Percentiles rank a stretch among this genome's conserved stretches.
Evolutionary conservation across 2,113 vertebrate genomes (phyloP).

Genomic region (Chamaetylas fuelleborni): DNA sequence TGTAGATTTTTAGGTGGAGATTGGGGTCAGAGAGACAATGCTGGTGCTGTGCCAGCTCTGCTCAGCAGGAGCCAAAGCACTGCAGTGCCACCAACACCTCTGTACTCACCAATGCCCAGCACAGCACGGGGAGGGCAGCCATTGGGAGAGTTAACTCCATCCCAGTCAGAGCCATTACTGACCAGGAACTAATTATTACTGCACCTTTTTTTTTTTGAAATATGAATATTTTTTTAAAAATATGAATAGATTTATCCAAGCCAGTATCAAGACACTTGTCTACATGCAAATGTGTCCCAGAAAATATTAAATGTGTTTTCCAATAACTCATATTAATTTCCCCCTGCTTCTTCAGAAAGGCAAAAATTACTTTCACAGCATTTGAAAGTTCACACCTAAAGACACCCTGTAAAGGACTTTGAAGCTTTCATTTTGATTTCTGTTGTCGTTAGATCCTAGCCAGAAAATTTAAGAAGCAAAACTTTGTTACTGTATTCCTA

Average conservation of each 20-base stretch:
- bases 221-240: neutral
- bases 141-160: neutral
- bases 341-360: neutral
- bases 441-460: neutral
- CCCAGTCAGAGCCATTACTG: neutral
- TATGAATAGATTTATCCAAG: neutral
- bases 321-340: neutral
- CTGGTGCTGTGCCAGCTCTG: neutral
- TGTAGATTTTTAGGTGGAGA: rapidly evolving
- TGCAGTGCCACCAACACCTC: neutral
- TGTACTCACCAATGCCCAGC: neutral
- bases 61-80: neutral
- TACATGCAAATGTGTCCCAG: neutral
- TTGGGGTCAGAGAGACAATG: rapidly evolving
- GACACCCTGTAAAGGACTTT: neutral
- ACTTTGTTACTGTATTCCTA: neutral
- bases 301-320: neutral
- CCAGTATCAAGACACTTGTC: neutral
- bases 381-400: neutral
- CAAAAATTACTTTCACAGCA: neutral
- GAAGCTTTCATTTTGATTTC: neutral
- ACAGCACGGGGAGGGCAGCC: neutral
- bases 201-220: neutral
- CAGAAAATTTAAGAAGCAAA: neutral
- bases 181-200: neutral